A percentile compares a stretch with the other conserved stretches of the same genome.
phyloP scores from a whole-genome alignment of 2,113 vertebrate species.

The Thunnus thynnus region DNA sequence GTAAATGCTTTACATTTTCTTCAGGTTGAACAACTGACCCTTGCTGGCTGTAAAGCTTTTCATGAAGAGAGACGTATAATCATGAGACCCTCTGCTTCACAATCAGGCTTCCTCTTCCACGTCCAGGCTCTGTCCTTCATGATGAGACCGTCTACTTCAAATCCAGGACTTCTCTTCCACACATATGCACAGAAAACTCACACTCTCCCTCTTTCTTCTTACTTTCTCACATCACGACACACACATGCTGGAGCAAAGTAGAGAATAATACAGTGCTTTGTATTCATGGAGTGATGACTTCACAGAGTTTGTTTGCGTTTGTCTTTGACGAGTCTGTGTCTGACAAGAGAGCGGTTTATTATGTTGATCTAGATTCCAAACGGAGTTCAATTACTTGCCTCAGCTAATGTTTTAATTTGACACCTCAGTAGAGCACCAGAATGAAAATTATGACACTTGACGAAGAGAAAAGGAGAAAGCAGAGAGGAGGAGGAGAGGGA shows the following conservation, averaged over 20 bases:
- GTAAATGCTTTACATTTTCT: conserved; percentile 14
- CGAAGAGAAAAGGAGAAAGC: conserved; percentile 36
- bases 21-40: conserved; percentile 31
- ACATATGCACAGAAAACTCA: not conserved
- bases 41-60: not conserved
- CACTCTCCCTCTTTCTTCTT: not conserved
- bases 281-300: conserved; percentile 31
- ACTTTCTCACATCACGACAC: not conserved
- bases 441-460: conserved; percentile 59
- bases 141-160: not conserved
- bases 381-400: conserved; percentile 34
- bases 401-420: conserved; percentile 53
- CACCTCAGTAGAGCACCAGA: conserved; percentile 34
- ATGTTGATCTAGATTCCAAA: conserved; percentile 35
- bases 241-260: not conserved
- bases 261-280: conserved; percentile 8
- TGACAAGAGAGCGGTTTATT: conserved; percentile 35
- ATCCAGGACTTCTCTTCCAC: not conserved
- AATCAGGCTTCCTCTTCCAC: not conserved
- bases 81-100: not conserved
- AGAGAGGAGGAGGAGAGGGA: conserved; percentile 38
- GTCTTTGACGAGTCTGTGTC: conserved; percentile 34
- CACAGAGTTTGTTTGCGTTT: conserved; percentile 6
- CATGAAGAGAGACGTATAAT: not conserved
- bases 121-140: not conserved